A percentile compares a stretch with the other conserved stretches of the same genome.
These are phyloP conservation scores for Ashinkailepas kermadecensis DNA, from an alignment of 2,888 invertebrate species.

Conservation along the genomic window DNA sequence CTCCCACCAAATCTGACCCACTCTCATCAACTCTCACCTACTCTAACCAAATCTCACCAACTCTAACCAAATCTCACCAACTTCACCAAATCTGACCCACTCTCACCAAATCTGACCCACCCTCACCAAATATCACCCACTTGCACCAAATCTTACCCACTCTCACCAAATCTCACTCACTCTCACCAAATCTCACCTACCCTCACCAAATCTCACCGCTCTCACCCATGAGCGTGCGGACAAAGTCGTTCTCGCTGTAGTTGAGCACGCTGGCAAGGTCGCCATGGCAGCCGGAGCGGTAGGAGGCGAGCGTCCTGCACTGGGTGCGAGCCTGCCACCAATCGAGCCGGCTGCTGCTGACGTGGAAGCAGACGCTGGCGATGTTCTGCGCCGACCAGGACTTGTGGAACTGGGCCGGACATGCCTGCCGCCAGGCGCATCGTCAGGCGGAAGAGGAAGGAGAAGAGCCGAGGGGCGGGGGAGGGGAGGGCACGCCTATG, in stretches of 20 bases:
- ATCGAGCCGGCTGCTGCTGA: background rate
- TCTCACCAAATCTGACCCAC: no score
- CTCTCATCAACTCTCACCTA: no score
- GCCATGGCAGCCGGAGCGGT: background rate
- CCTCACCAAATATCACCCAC: no score
- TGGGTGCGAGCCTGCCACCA: background rate
- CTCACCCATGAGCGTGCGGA: conserved; percentile 10
- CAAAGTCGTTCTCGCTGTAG: background rate
- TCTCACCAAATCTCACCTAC: background rate
- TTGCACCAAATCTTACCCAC: background rate
- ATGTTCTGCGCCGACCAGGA: conserved; percentile 13
- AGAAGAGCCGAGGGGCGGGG: background rate
- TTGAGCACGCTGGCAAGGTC: background rate
- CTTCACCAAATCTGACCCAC: no score
- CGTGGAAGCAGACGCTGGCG: conserved; percentile 8
- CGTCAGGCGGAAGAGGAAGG: background rate
- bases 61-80: no score
- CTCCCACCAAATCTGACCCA: no score
- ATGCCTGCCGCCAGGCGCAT: background rate
- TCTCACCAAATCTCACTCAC: background rate
- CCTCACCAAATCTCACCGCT: no score
- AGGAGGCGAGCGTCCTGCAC: background rate
- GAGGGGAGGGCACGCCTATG: background rate
- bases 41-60: no score
- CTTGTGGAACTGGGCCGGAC: background rate